Conservation (phyloP, 2,888 invertebrate genomes). For the Limnephilus lunatus region DNA sequence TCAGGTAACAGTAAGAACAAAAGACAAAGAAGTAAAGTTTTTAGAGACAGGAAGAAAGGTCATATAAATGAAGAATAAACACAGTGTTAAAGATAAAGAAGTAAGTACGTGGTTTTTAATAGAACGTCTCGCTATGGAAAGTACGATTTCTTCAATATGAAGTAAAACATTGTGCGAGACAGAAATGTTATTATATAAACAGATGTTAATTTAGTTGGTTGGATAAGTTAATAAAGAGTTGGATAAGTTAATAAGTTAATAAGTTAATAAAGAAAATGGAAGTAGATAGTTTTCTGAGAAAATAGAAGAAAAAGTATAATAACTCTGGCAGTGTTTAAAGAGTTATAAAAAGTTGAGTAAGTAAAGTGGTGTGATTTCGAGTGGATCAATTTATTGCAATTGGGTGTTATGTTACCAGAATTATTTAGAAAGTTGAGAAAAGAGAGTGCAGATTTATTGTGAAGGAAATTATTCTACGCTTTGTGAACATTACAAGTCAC, state of each 20-base stretch:
- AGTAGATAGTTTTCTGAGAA: too few relatives aligned
- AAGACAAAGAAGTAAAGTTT: too few relatives aligned
- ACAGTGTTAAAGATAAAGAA: neutral
- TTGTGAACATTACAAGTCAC: conserved; percentile 13
- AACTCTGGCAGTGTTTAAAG: neutral
- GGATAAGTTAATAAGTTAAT: too few relatives aligned
- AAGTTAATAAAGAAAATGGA: too few relatives aligned
- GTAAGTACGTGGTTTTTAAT: neutral
- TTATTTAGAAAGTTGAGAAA: conserved; percentile 29
- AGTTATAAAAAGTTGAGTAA: neutral
- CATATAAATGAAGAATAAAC: neutral
- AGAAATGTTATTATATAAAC: neutral
- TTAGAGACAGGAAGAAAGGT: neutral
- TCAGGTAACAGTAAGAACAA: too few relatives aligned
- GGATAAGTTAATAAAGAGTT: too few relatives aligned
- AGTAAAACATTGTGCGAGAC: neutral
- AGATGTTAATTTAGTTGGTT: neutral
- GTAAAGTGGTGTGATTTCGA: neutral
- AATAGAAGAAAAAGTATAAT: neutral
- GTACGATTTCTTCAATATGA: neutral
- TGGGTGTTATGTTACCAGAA: neutral
- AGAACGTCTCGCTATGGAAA: neutral
- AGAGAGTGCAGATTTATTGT: neutral
- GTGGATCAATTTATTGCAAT: neutral
- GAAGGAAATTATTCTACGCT: neutral